phyloP scores from a whole-genome alignment of 2,888 invertebrate species.

The Morpho deidamia region DNA sequence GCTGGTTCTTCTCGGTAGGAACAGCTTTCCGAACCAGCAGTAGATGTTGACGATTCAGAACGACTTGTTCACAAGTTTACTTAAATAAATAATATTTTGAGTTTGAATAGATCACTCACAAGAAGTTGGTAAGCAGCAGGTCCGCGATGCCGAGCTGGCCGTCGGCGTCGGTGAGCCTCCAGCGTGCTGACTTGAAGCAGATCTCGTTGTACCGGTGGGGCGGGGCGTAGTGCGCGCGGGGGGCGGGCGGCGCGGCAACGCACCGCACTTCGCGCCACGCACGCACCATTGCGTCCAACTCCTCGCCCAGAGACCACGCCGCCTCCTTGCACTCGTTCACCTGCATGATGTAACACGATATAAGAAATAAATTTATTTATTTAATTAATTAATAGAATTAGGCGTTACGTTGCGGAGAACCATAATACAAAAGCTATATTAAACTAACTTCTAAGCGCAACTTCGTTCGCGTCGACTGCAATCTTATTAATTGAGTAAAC shows the following conservation, averaged over 20 bases:
- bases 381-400: too few relatives aligned
- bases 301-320: slow-evolving; percentile 92
- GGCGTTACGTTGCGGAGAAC: too few relatives aligned
- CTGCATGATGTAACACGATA: slow-evolving; percentile 38
- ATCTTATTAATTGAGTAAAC: too few relatives aligned
- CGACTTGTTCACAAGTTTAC: too few relatives aligned
- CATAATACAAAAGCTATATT: too few relatives aligned
- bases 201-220: slow-evolving; percentile 89
- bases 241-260: slow-evolving; percentile 77
- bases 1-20: too few relatives aligned
- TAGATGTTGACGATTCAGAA: too few relatives aligned
- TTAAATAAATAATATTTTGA: too few relatives aligned
- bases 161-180: slow-evolving; percentile 98
- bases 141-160: slow-evolving; percentile 99
- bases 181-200: slow-evolving; percentile 98
- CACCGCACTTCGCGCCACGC: slow-evolving; percentile 89
- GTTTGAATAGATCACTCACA: not conserved
- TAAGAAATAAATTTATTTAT: too few relatives aligned
- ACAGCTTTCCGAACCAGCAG: too few relatives aligned
- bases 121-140: slow-evolving; percentile 95
- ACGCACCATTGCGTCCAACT: slow-evolving; percentile 96
- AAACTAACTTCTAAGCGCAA: too few relatives aligned
- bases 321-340: slow-evolving; percentile 94
- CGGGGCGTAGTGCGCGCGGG: slow-evolving; percentile 83
- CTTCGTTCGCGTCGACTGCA: too few relatives aligned